Conservation (phyloP, 2,113 vertebrate species). For the Tor tambroides region DNA sequence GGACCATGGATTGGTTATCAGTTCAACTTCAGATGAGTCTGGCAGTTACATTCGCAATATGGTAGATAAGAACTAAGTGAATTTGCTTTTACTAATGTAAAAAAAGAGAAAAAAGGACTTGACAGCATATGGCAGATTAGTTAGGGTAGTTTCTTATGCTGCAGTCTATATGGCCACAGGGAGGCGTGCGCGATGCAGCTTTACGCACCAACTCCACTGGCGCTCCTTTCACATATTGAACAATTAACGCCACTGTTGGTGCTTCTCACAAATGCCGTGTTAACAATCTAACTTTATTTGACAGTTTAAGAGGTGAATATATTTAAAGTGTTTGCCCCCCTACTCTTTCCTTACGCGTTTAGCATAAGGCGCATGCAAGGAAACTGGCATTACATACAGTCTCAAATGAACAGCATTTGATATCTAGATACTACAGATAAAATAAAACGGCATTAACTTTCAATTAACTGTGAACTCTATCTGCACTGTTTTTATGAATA, state of each 20-base stretch:
- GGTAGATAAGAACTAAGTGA: neutral
- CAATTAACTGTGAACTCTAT: neutral
- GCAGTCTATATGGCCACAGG: neutral
- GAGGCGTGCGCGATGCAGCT: conserved; percentile 25
- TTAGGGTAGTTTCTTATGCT: conserved; percentile 7
- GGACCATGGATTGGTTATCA: neutral
- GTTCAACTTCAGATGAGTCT: neutral
- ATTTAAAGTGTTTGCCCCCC: neutral
- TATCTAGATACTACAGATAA: neutral
- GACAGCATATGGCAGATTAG: neutral
- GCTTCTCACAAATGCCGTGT: neutral
- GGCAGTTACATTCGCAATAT: neutral
- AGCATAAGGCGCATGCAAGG: neutral
- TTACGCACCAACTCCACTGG: conserved; percentile 2
- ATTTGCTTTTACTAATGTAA: neutral
- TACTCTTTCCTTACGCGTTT: neutral
- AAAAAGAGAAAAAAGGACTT: too few species aligned
- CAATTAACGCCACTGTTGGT: neutral
- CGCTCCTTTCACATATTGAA: neutral
- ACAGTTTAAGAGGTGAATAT: neutral
- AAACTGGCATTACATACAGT: neutral
- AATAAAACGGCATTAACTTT: neutral
- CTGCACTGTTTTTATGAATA: neutral
- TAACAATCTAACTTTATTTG: neutral
- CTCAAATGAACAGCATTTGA: neutral